Evolutionary conservation across 35 echinoderm and acorn worm genomes (phyloP).

Genomic region (Ophioderma brevispina): DNA sequence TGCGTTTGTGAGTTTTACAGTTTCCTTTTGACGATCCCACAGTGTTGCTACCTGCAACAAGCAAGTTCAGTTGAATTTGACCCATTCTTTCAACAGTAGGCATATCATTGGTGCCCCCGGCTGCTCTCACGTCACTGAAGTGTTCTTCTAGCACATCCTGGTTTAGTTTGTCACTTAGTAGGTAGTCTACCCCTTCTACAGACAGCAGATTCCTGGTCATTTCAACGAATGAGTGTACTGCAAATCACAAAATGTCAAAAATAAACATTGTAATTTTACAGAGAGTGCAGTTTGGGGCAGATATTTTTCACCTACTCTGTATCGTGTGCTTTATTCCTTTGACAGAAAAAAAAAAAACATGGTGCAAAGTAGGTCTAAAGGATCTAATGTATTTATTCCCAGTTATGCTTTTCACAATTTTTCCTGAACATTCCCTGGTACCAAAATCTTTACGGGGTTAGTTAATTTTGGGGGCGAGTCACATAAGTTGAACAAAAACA

Average conservation of each 20-base stretch:
- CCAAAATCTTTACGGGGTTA: too few species aligned
- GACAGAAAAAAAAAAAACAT: too few species aligned
- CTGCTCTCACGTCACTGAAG: constrained; percentile 29
- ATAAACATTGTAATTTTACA: too few species aligned
- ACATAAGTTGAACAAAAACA: too few species aligned
- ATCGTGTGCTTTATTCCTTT: too few species aligned
- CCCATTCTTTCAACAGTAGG: constrained; percentile 37
- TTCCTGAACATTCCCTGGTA: too few species aligned
- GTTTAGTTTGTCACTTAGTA: constrained; percentile 49
- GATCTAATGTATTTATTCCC: too few species aligned
- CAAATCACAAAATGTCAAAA: not conserved
- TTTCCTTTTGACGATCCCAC: not conserved
- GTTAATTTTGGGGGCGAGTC: too few species aligned
- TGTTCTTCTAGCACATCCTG: constrained; percentile 56
- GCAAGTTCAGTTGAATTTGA: constrained; percentile 1
- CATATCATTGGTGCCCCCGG: constrained; percentile 40
- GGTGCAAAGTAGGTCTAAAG: too few species aligned
- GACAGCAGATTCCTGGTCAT: constrained; percentile 29
- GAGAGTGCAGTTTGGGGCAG: too few species aligned
- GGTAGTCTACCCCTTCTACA: constrained; percentile 27
- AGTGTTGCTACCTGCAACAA: not conserved
- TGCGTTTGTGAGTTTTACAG: not conserved
- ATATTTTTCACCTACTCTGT: too few species aligned
- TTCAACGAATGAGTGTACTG: constrained; percentile 19
- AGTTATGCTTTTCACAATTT: too few species aligned